Evolutionary conservation across 2,113 vertebrate species (phyloP), one percentile per base, ranked within the genome.

Genomic region (Poecile atricapillus): DNA sequence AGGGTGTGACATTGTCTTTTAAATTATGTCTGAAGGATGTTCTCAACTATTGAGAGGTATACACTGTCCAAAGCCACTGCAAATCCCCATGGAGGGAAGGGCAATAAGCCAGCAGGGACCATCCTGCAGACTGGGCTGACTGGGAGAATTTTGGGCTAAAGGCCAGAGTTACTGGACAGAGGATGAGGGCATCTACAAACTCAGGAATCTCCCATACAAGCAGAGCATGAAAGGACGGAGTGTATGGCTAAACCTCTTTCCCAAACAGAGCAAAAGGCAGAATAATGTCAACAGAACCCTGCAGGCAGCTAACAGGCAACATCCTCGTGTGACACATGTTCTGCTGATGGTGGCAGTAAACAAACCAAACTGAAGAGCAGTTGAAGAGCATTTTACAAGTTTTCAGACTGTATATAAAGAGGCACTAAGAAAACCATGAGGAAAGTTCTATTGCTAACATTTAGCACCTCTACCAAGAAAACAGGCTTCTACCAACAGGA

Each of bases 361-460:
- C 39, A 93, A 82, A 91, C 17, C 67, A 77, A 85, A 71, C 43
- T 71, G 95, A 97, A 97, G 95, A 97, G 82, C 95, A 97, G 96
- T 95, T 97, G 97, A 97, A 97, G 94, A 94, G 79, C 69, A 80
- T 76, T 93, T 93, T 76, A 86, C 90, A 86, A 62, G 58, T 68
- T 82, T 89, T 84, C 53, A 87, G 65, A 62, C 78, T 87, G 86
- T 91, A 93, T 65, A 89, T 33, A 87, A 88, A 87, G 96, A 97
- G 95, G 95, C 92, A 97, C 94, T 95, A 93, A 95, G 90, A 91
- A 87, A 97, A 92, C 69, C 87, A 11, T 76, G 71, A 94, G 84
- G 90, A 81, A 87, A 94, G 75, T 80, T 88, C 94, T 97, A 96
- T 95, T 97, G 97, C 97, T 97, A 96, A 96, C 77, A 89, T 91